Base-by-base conservation (phyloP, 2,888 invertebrate species). In the Autographa gamma region DNA sequence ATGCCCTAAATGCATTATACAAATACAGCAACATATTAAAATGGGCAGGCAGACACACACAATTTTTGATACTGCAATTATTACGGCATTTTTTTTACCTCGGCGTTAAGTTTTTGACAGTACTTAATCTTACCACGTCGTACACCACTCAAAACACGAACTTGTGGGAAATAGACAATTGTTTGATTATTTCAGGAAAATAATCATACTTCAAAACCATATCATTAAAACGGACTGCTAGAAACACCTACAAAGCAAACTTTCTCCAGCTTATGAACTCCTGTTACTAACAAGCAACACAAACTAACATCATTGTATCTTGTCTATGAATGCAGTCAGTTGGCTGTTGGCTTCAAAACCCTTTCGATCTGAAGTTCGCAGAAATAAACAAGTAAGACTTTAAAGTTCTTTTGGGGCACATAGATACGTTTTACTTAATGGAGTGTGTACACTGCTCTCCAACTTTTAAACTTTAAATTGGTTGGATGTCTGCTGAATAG, bases 351-450 rank as follows among this genome's bases (percentile, higher is more conserved):
- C 66, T 74, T 70, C 65, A 63, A 62, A 84, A 61, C 73, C 73
- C 73, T 76, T 77, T 79, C 74, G 71, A 60, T 64, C 64, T 59
- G 68, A 79, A 67, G 69, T 82, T 77, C 73, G 64, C 54, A 76
- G 73, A 85, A 82, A 84, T 81, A 84, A 84, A 82, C 80, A 77
- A 84, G 74, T 74, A 11, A 7, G 74, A 77, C 81, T 85, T 80
- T 72, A 82, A 84, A 85, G 74, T 84, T 85, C 63, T 66, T 69
- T 78, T 74, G 62, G 68, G 71, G 71, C 64, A 77, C 71, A 67
- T 82, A 82, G 80, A 80, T 80, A 82, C 78, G 77, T 85, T 87
- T 85, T 81, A 79, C 76, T 84, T 79, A 70, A 73, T 65, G 62
- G 70, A 69, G 58, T 16, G 56, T 67, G 78, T 79, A 83, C 83